Base-by-base conservation (phyloP, 1,140 invertebrate species). In the Cardiocondyla obscurior region DNA sequence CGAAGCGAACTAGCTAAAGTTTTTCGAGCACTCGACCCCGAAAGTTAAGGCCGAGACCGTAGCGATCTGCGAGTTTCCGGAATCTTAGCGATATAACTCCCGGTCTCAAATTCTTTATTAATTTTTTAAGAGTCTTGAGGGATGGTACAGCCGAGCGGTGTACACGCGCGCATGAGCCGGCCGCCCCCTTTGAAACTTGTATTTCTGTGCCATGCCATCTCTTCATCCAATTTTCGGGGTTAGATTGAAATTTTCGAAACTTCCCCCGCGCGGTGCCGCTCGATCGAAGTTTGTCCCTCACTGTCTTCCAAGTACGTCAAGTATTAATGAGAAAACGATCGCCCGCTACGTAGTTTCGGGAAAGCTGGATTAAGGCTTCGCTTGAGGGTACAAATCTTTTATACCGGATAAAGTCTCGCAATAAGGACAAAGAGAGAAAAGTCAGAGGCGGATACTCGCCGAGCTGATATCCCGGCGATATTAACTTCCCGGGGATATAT, bases 91-190 rank as follows among this genome's bases (percentile, higher is more conserved):
- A 53, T 49, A 49, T 39, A 70, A 49, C 81, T 77, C 28, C 33
- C 19, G 44, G 57, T 81, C 85, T 73, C 51, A 76, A 86, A 86
- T 83, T 83, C 76, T 82, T 87, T 87, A 86, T 87, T 79, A 87
- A 87, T 86, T 82, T 79, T 86, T 87, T 67, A 69, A 42, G 8
- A 33, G 46, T 42, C 36, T 46, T 39, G 64, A 62, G 64, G 69
- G 44, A 30, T 30, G 42, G 25, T 49, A 19, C 28, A 4, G 58
- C 6, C 3, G 25, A 19, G 25, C 30, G 7, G 44, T 42, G 64
- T 74, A 82, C 0, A 85, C 67, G 25, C 65, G 39, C 33, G 62
- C 22, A 42, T 42, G 44, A n/a, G 14, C 44, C n/a, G n/a, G 19
- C 49, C 60, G 58, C 10, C 5, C 8, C 14, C 60, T 79, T 39